Evolutionary conservation across 2,888 invertebrate genomes (phyloP), one percentile per base, ranked within the genome.

Genomic region (Thymelicus acteon): DNA sequence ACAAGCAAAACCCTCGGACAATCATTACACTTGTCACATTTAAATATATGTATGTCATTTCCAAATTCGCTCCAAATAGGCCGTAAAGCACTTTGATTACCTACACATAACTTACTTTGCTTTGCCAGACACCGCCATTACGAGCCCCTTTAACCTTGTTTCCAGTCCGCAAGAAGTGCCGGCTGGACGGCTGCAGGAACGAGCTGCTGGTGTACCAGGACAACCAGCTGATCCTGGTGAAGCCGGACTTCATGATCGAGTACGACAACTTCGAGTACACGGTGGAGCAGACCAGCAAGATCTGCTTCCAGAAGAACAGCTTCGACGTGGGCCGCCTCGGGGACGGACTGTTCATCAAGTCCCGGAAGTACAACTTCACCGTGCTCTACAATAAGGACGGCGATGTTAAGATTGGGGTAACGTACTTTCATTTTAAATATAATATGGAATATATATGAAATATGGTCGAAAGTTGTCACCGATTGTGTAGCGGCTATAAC

Each of bases 261-360:
- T 96, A 96, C 80, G 95, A 97, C 82, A 95, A 95, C 62, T 96
- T 95, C 82, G 94, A 94, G 75, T 95, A 95, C 80, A 94, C 94
- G 0, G 88, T 94, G 3, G 94, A 95, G 67, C 95, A 95, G 90
- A 94, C 94, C 73, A 95, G 92, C 82, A 95, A 91, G 88, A 95
- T 95, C 78, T 95, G 94, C 76, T 94, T 89, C 83, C 94, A 94
- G 84, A 95, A 91, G 83, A 92, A 95, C 78, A 95, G 95, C 66
- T 97, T 97, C 83, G 94, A 95, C 0, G 94, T 97, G 3, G 95
- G 95, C 8, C 94, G 95, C 67, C 91, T 97, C 0, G 97, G 97
- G 0, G 95, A 96, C 71, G 95, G 95, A 0, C 87, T 97, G 0
- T 89, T 96, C 1, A 95, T 97, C 73, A 95, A 95, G 24, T 97